Evolutionary conservation across 2,797 vertebrate species (phyloP).

Genomic region (Macropodus opercularis): DNA sequence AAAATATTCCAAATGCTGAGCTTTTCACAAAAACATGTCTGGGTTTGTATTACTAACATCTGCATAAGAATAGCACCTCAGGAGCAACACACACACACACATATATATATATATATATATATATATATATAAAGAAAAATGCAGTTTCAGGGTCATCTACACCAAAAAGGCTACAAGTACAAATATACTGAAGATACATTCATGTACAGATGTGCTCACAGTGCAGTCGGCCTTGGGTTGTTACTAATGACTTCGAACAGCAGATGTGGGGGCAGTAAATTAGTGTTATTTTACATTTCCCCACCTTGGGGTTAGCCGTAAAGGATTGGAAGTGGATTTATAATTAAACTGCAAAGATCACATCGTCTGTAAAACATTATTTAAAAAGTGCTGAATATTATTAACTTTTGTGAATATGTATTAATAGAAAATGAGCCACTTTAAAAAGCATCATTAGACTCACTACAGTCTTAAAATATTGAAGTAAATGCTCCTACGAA

Average conservation of each 20-base stretch:
- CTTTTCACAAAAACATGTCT: neutral
- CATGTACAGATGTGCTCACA: neutral
- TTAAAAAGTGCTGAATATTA: too few relatives aligned
- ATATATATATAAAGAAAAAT: too few relatives aligned
- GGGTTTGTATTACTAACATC: neutral
- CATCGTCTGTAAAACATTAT: too few relatives aligned
- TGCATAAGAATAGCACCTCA: neutral
- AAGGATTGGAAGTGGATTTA: neutral
- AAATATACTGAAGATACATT: neutral
- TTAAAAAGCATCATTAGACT: too few relatives aligned
- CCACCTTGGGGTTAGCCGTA: neutral
- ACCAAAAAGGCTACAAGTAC: too few relatives aligned
- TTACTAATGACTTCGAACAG: neutral
- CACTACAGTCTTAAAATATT: too few relatives aligned
- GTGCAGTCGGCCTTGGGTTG: neutral
- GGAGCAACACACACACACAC: neutral
- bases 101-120: too few relatives aligned
- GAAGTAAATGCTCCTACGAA: too few relatives aligned
- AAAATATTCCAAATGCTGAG: neutral
- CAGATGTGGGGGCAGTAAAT: neutral
- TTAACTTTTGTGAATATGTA: too few relatives aligned
- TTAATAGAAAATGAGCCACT: too few relatives aligned
- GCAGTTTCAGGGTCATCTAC: too few relatives aligned
- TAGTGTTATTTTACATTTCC: neutral
- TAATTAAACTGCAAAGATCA: neutral